Conservation (phyloP, 2,113 vertebrate species). For the Phalacrocorax brasilianus region DNA sequence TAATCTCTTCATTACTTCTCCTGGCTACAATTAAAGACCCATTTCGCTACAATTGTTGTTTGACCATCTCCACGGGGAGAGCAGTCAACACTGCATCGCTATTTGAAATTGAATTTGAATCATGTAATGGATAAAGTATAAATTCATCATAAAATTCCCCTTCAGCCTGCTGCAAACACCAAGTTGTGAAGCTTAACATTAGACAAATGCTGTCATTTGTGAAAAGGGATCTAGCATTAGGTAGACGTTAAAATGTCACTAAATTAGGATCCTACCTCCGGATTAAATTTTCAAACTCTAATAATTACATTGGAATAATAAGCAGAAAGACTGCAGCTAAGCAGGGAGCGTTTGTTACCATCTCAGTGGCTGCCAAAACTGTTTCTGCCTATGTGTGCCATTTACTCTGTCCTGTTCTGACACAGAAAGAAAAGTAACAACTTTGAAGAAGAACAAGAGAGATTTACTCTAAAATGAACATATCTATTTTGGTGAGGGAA, state of each 20-base stretch:
- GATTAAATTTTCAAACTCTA: background rate
- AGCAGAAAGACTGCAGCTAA: background rate
- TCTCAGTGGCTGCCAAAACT: background rate
- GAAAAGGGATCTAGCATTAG: background rate
- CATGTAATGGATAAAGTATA: background rate
- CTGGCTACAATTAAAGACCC: slow-evolving; percentile 14
- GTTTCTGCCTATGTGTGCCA: background rate
- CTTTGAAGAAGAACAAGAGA: background rate
- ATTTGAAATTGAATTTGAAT: background rate
- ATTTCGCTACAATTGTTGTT: slow-evolving; percentile 24
- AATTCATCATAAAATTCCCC: background rate
- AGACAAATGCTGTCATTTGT: background rate
- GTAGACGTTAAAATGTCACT: background rate
- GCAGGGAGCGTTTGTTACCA: background rate
- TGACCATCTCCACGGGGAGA: background rate
- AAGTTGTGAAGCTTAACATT: background rate
- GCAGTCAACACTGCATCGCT: background rate
- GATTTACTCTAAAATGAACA: background rate
- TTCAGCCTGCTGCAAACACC: background rate
- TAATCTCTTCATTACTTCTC: slow-evolving; percentile 42
- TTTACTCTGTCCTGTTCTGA: background rate
- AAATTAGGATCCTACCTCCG: background rate
- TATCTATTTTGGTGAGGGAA: background rate
- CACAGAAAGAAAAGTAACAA: background rate
- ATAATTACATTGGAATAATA: background rate